Base-by-base conservation (phyloP, 2,113 vertebrate genomes). In the Heterocephalus glaber region DNA sequence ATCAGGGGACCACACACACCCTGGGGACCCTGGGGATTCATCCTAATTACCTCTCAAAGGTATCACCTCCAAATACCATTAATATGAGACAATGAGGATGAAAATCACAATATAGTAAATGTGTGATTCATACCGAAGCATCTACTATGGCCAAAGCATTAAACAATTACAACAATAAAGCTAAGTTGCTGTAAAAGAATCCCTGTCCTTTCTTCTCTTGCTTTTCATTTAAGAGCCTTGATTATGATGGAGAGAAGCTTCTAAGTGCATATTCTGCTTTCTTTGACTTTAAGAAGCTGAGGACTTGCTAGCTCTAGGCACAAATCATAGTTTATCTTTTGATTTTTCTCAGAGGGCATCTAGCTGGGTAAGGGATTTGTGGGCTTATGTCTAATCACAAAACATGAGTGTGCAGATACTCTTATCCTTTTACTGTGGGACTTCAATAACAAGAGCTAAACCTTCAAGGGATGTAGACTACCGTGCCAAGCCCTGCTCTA, bases 401-500 rank as follows among this genome's bases (percentile, higher is more conserved):
- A 89, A 58, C 54, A 65, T 26, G 65, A 77, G 5, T 16, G 24
- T 54, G 24, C 35, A 90, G 47, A 68, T 5, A 58, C 66, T 66
- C 7, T 91, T 82, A 26, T 5, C 19, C 66, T 54, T 86, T 61
- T 63, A 61, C 33, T 33, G 8, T 49, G 28, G 33, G 47, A 61
- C 30, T 83, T 94, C 47, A 54, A 11, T 28, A 93, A 87, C 47
- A 96, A 92, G 5, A 44, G 91, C 52, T 86, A 85, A 89, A 24
- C n/a, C 2, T n/a, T 35, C n/a, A 41, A 84, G 7, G 24, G 47
- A 13, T 22, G 2, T 28, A 70, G 76, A 68, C 1, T 2, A 38
- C 66, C 63, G 14, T 76, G 17, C 17, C 56, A 79, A 41, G 16
- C 1, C 3, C 2, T 66, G 17, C 2, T 35, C 26, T 84, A 28